These are phyloP conservation scores for Geotrypetes seraphini DNA, from an alignment of 2,797 vertebrate genomes.

Conservation along the genomic window DNA sequence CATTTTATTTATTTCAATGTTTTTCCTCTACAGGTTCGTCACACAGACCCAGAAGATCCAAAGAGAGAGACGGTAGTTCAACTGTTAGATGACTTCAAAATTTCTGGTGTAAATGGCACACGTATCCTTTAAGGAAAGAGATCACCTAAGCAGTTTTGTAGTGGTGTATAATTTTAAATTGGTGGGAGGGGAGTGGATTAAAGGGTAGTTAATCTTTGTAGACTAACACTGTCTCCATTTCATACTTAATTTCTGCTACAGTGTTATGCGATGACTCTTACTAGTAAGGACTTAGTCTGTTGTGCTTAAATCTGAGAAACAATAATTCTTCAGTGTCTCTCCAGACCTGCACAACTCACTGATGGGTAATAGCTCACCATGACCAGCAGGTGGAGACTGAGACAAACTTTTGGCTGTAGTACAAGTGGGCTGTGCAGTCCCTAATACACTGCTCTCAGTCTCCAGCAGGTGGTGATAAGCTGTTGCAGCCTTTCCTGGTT, in stretches of 20 bases:
- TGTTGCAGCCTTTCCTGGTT: too few species aligned
- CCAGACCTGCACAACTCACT: too few species aligned
- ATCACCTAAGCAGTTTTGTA: neutral
- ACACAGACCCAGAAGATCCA: constrained; percentile 80
- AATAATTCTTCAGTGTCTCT: too few species aligned
- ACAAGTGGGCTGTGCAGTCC: too few species aligned
- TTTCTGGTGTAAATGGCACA: constrained; percentile 90
- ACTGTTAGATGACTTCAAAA: constrained; percentile 93
- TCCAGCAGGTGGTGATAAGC: too few species aligned
- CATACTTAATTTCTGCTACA: too few species aligned
- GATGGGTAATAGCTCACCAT: too few species aligned
- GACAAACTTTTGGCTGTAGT: too few species aligned
- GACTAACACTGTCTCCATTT: neutral
- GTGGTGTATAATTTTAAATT: neutral
- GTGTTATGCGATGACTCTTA: too few species aligned
- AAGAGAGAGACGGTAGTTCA: constrained; percentile 89
- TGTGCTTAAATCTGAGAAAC: neutral
- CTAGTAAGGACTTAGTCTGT: too few species aligned
- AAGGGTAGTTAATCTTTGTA: neutral
- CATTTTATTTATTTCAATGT: neutral
- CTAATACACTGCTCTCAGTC: too few species aligned
- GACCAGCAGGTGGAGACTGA: too few species aligned
- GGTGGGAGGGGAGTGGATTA: neutral
- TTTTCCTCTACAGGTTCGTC: constrained; percentile 68
- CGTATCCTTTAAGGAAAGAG: constrained; percentile 73